Conservation (phyloP, 2,797 vertebrate species). For the Poecilia picta region DNA sequence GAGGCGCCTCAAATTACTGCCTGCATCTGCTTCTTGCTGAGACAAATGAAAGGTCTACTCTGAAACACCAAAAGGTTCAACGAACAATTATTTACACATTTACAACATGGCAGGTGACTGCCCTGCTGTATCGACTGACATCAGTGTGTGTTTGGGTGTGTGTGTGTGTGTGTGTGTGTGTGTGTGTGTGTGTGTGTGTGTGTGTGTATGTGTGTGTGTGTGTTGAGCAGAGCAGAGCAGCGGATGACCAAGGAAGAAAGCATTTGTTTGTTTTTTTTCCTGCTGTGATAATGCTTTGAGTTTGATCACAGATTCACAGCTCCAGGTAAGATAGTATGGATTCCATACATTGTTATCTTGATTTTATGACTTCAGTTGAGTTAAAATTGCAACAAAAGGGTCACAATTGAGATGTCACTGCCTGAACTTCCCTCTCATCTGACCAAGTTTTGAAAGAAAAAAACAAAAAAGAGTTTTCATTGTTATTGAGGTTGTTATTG, state of each 20-base stretch:
- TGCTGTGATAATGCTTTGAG: background rate
- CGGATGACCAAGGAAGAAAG: background rate
- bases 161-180: background rate
- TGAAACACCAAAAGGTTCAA: background rate
- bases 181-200: background rate
- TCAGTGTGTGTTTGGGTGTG: background rate
- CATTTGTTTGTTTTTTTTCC: background rate
- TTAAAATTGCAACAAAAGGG: background rate
- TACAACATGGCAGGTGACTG: background rate
- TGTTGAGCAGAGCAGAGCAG: background rate
- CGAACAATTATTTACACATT: background rate
- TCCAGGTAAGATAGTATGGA: background rate
- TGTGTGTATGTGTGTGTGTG: background rate
- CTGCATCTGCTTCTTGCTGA: conserved; percentile 8
- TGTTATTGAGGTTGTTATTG: too few relatives aligned
- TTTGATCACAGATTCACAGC: background rate
- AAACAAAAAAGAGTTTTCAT: background rate
- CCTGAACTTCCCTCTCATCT: background rate
- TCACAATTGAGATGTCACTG: background rate
- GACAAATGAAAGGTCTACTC: conserved; percentile 19
- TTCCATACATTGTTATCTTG: background rate
- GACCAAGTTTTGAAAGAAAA: background rate
- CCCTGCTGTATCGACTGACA: background rate
- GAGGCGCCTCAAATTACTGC: conserved; percentile 4
- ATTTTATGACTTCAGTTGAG: background rate